Conservation (phyloP, 2,113 vertebrate genomes). For the Neotoma lepida region DNA sequence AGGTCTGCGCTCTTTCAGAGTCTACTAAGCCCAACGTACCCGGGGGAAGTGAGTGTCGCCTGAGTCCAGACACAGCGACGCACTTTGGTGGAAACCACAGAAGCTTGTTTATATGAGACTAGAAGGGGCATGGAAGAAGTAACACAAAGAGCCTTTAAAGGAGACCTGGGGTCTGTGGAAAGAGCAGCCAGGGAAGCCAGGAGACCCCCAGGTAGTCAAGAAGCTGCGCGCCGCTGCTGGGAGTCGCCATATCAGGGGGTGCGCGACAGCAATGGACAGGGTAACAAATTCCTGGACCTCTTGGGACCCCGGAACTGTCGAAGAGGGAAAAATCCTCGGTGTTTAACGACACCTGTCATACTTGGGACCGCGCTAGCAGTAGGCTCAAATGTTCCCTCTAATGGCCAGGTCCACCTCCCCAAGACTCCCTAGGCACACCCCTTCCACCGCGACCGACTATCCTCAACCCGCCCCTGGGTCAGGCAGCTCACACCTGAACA, state of each 20-base stretch:
- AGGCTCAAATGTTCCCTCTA: background rate
- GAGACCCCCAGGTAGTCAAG: background rate
- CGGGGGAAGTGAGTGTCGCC: background rate
- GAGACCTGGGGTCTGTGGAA: slow-evolving; percentile 45
- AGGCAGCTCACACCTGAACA: background rate
- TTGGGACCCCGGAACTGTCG: background rate
- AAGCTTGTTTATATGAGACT: slow-evolving; percentile 40
- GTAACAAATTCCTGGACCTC: background rate
- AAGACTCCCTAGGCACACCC: background rate
- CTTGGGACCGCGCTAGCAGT: background rate
- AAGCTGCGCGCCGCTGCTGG: background rate
- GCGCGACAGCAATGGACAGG: background rate
- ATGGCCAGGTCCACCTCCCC: background rate
- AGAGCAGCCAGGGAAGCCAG: background rate
- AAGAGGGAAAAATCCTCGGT: background rate
- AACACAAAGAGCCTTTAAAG: slow-evolving; percentile 58
- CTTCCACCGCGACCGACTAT: background rate
- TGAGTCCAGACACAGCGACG: slow-evolving; percentile 10
- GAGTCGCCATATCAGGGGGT: background rate
- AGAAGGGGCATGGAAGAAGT: background rate
- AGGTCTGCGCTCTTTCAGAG: background rate
- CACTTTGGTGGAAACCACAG: slow-evolving; percentile 58
- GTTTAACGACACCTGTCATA: slow-evolving; percentile 67
- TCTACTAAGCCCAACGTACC: background rate
- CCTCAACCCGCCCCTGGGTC: background rate